Conservation (phyloP, 2,113 vertebrate genomes). For the Silurus glanis region DNA sequence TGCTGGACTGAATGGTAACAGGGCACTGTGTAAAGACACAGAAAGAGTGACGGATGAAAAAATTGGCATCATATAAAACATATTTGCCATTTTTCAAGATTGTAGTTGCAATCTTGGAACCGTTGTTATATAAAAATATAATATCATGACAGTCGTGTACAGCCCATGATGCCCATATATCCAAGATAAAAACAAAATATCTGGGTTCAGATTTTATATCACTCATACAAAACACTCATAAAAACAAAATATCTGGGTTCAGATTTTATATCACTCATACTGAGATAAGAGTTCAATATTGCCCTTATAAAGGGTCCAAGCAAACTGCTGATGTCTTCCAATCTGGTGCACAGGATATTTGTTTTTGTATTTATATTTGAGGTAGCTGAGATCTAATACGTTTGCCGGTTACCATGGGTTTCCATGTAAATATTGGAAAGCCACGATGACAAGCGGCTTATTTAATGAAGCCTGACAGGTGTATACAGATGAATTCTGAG, state of each 20-base stretch:
- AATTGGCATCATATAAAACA: conserved; percentile 43
- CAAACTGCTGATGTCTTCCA: not conserved
- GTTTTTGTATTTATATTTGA: conserved; percentile 2
- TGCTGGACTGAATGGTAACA: conserved; percentile 12
- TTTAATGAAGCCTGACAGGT: conserved; percentile 4
- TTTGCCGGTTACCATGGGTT: conserved; percentile 13
- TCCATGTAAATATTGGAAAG: conserved; percentile 14
- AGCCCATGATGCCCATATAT: not conserved
- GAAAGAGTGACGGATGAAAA: conserved; percentile 9
- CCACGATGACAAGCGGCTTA: not conserved
- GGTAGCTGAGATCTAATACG: not conserved
- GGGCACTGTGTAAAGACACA: not conserved
- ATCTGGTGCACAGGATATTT: not conserved
- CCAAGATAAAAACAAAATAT: conserved; percentile 3
- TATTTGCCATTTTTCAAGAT: conserved; percentile 18
- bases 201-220: not conserved
- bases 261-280: not conserved
- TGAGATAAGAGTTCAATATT: conserved; percentile 25
- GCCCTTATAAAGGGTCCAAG: conserved; percentile 13
- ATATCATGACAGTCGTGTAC: not conserved
- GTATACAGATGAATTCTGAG: not conserved
- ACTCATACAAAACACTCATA: not conserved
- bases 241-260: not conserved
- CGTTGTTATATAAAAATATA: not conserved
- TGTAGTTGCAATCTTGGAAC: not conserved